Conservation (phyloP, 2,113 vertebrate species). For the Eublepharis macularius region DNA sequence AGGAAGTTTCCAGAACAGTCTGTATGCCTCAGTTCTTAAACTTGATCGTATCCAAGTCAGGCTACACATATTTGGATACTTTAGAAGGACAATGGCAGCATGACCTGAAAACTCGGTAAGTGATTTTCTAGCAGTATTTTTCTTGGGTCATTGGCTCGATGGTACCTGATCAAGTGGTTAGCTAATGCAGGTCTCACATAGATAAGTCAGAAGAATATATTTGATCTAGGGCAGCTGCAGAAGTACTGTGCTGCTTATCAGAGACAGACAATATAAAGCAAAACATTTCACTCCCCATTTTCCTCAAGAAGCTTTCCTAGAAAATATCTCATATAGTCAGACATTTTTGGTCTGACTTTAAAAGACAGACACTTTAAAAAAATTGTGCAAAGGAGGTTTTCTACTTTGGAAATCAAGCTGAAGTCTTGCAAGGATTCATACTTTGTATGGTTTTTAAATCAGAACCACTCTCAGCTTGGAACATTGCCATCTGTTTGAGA, state of each 20-base stretch:
- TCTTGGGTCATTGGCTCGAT: background rate
- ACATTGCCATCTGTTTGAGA: background rate
- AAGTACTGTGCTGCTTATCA: background rate
- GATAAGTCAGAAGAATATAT: conserved; percentile 4
- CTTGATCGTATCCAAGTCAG: background rate
- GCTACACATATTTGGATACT: background rate
- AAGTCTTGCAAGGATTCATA: background rate
- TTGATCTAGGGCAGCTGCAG: background rate
- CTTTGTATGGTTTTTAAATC: background rate
- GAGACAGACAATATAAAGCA: conserved; percentile 5
- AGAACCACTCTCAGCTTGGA: background rate
- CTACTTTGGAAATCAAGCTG: background rate
- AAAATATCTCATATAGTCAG: conserved; percentile 6
- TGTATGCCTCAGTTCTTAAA: background rate
- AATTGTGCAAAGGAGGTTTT: background rate
- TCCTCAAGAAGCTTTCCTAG: background rate
- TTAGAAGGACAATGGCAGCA: background rate
- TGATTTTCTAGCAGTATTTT: background rate
- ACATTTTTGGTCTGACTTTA: background rate
- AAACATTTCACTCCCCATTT: background rate
- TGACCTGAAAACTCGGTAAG: conserved; percentile 16
- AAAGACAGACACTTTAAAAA: background rate
- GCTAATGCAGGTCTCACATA: background rate
- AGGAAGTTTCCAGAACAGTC: background rate
- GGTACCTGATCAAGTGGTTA: conserved; percentile 10